A percentile compares a stretch with the other conserved stretches of the same genome.
phyloP scores from a whole-genome alignment of 1,140 invertebrate genomes.

The Aphaenogaster ashmeadi region DNA sequence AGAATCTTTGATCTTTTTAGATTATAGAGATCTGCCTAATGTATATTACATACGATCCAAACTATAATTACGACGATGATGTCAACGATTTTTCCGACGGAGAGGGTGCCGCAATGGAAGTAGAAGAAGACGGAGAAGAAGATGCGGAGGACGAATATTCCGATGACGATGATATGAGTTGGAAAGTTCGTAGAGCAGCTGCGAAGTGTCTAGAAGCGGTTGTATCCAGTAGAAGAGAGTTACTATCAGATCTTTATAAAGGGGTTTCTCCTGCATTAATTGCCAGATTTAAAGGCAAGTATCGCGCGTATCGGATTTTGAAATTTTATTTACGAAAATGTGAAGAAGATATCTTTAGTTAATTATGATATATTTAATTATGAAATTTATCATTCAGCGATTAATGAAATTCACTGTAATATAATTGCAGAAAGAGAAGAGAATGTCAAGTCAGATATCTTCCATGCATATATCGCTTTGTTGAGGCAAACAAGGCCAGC shows the following conservation, averaged over 20 bases:
- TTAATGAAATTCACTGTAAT: background rate
- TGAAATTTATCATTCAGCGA: background rate
- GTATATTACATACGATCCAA: conserved; percentile 99
- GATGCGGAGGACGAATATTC: conserved; percentile 98
- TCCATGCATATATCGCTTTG: conserved; percentile 98
- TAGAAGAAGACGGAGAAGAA: conserved; percentile 91
- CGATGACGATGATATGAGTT: conserved; percentile 99
- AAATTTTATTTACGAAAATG: background rate
- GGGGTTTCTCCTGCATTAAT: conserved; percentile 96
- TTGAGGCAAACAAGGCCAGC: conserved; percentile 95
- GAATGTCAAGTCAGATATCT: conserved; percentile 99
- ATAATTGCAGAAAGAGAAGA: conserved; percentile 96
- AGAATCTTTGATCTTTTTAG: conserved; percentile 84
- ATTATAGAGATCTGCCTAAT: conserved; percentile 96
- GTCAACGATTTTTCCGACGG: conserved; percentile 89
- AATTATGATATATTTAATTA: background rate
- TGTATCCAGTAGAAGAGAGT: conserved; percentile 96
- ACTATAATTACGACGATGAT: conserved; percentile 98
- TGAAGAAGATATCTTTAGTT: background rate
- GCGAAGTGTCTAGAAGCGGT: conserved; percentile 99
- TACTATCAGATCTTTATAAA: conserved; percentile 96
- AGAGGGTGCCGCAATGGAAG: conserved; percentile 90
- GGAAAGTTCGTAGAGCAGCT: conserved; percentile 98
- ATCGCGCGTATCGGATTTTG: background rate
- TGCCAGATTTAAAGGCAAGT: conserved; percentile 95